These are phyloP conservation scores for Drosophila ficusphila DNA, from an alignment of 1,140 invertebrate genomes.

Conservation along the genomic window DNA sequence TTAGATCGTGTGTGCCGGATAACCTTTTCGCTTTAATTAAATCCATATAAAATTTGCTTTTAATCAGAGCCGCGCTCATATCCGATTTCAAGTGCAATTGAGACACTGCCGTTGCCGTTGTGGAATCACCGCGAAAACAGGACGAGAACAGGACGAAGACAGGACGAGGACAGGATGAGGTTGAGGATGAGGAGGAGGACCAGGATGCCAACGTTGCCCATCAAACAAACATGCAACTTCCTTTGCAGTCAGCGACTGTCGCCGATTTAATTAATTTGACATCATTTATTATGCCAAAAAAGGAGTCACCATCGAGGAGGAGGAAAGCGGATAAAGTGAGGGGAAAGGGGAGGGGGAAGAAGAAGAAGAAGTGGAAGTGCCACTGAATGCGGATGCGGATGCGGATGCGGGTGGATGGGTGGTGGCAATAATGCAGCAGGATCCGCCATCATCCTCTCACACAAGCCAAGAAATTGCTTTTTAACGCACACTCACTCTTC, in stretches of 20 bases:
- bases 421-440: slow-evolving; percentile 16
- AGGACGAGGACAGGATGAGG: slow-evolving; percentile 4
- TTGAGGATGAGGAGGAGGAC: background rate
- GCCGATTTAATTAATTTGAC: slow-evolving; percentile 80
- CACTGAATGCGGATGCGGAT: background rate
- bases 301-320: background rate
- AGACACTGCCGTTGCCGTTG: slow-evolving; percentile 19
- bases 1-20: slow-evolving; percentile 32
- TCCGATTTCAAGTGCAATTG: slow-evolving; percentile 50
- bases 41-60: slow-evolving; percentile 39
- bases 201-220: slow-evolving; percentile 6
- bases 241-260: slow-evolving; percentile 45
- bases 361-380: slow-evolving; percentile 25
- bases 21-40: slow-evolving; percentile 43
- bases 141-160: no score
- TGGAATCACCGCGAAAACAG: background rate
- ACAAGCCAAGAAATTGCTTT: slow-evolving; percentile 68
- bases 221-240: slow-evolving; percentile 45
- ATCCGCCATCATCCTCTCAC: slow-evolving; percentile 11
- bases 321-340: background rate
- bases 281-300: slow-evolving; percentile 78
- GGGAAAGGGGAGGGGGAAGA: no score
- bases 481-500: slow-evolving; percentile 55
- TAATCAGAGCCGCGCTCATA: slow-evolving; percentile 44
- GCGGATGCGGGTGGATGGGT: background rate